Percentiles rank a stretch among this genome's conserved stretches.
phyloP scores from a whole-genome alignment of 2,113 vertebrate genomes.

The Xenus cinereus region DNA sequence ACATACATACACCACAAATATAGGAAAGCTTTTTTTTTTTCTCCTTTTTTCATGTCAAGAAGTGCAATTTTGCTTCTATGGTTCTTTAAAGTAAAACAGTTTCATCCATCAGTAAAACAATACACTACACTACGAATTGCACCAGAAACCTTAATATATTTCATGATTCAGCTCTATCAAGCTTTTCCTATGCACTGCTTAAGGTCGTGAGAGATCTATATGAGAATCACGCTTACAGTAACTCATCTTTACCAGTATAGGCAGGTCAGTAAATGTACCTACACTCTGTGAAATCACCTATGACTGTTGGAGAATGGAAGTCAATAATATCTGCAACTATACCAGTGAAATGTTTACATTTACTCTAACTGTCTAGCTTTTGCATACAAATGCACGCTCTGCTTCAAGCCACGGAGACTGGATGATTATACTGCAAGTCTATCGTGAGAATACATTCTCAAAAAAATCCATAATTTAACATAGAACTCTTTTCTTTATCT shows the following conservation, averaged over 20 bases:
- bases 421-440: background rate
- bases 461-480: background rate
- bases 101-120: background rate
- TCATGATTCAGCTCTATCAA: background rate
- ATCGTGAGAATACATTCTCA: background rate
- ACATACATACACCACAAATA: background rate
- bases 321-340: background rate
- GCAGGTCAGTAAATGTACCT: slow-evolving; percentile 47
- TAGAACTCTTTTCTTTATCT: background rate
- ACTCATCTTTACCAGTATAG: background rate
- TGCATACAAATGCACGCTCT: background rate
- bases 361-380: slow-evolving; percentile 10
- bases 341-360: slow-evolving; percentile 23
- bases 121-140: background rate
- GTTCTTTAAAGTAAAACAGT: background rate
- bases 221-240: background rate
- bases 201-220: background rate
- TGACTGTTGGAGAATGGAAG: slow-evolving; percentile 19
- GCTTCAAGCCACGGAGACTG: background rate
- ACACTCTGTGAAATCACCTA: background rate
- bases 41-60: background rate
- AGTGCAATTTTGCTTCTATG: slow-evolving; percentile 17
- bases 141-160: background rate
- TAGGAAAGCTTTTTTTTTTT: background rate
- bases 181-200: background rate